Evolutionary conservation across 2,888 invertebrate species (phyloP).

Genomic region (Sinelater perroti): DNA sequence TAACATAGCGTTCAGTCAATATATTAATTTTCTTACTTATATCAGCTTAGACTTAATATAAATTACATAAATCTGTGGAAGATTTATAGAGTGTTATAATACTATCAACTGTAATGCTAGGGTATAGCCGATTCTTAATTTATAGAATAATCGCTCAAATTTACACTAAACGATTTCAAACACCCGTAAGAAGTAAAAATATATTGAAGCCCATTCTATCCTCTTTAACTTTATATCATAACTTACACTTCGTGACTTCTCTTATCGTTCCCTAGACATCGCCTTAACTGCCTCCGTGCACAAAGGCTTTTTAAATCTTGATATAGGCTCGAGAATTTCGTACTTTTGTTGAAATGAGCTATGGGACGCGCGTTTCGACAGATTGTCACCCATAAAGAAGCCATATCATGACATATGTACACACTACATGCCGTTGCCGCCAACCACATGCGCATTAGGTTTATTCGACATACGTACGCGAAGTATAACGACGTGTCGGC

Average conservation of each 20-base stretch:
- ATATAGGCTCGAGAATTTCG: background rate
- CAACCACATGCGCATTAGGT: slow-evolving; percentile 12
- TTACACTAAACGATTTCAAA: no score
- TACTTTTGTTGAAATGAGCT: background rate
- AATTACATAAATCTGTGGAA: no score
- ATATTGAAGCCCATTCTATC: background rate
- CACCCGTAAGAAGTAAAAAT: background rate
- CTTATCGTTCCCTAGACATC: slow-evolving; percentile 5
- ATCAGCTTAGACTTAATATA: no score
- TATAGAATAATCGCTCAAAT: no score
- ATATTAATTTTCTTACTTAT: no score
- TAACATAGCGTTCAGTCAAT: no score
- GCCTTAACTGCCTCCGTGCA: background rate
- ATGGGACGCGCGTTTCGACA: background rate
- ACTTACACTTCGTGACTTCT: no score
- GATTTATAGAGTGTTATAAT: no score
- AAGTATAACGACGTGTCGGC: slow-evolving; percentile 31
- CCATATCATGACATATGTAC: slow-evolving; percentile 2
- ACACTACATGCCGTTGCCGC: background rate
- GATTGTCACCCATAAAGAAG: background rate
- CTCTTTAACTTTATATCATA: background rate
- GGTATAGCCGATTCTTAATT: no score
- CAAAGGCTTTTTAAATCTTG: slow-evolving; percentile 5
- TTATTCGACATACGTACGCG: slow-evolving; percentile 23
- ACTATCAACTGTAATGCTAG: no score